Percentiles rank a stretch among this genome's conserved stretches.
Conservation (phyloP, 2,888 invertebrate genomes). For the Agriopis marginaria region DNA sequence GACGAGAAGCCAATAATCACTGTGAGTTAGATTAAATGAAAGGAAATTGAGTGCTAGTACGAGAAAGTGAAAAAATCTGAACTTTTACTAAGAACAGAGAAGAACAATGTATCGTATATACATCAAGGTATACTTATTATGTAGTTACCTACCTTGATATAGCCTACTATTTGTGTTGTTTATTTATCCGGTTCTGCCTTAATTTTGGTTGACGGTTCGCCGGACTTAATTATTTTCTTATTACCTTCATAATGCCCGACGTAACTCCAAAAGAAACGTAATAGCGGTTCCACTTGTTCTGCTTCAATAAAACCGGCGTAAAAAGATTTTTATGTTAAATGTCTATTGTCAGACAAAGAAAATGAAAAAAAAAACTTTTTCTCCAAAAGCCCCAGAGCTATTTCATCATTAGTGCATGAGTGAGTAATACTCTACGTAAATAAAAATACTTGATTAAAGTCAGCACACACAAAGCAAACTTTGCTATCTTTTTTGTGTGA, state of each 20-base stretch:
- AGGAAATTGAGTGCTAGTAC: no score
- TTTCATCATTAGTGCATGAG: not conserved
- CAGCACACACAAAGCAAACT: not conserved
- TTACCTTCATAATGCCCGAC: constrained; percentile 33
- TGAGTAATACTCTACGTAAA: not conserved
- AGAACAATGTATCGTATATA: not conserved
- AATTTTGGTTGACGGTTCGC: constrained; percentile 24
- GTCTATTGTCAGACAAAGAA: constrained; percentile 9
- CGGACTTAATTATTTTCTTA: constrained; percentile 32
- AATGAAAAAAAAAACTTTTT: constrained; percentile 5
- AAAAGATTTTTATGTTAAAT: constrained; percentile 11
- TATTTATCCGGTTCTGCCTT: constrained; percentile 19
- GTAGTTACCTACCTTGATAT: not conserved
- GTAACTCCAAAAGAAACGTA: constrained; percentile 31
- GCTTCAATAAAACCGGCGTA: constrained; percentile 23
- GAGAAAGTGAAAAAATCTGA: no score
- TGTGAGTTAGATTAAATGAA: no score
- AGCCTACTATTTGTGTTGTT: constrained; percentile 9
- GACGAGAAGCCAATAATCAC: no score
- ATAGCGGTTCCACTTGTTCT: constrained; percentile 29
- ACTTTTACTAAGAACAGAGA: not conserved
- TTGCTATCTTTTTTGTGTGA: not conserved
- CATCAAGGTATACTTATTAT: not conserved
- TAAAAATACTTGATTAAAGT: not conserved
- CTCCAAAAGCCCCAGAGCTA: not conserved